Evolutionary conservation across 2,888 invertebrate genomes (phyloP), one percentile per base, ranked within the genome.

Genomic region (Monochamus alternatus): DNA sequence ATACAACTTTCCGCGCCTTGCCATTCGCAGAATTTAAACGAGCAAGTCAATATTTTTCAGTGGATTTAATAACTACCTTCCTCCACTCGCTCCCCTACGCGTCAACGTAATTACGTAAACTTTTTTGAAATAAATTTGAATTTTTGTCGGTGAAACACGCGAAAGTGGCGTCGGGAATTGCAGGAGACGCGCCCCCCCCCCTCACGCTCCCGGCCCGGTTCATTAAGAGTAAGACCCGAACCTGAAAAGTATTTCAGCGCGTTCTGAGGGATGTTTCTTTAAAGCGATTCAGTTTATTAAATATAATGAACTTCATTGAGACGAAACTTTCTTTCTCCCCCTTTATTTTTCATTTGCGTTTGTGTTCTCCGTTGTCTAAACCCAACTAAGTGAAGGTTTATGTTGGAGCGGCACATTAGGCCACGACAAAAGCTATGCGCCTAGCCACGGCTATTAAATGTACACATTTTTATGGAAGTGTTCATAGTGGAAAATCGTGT

Each of bases 261-360:
- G 63, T 51, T 51, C 59, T 60, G 52, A 38, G 38, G 38, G 38
- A 5, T 38, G 38, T 76, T 76, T 65, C 65, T 59, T 62, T 14
- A 60, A 76, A 80, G 74, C n/a, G 74, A 22, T 70, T 81, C 74
- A 77, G 80, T 81, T 81, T 81, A 81, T 81, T 81, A 81, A 81
- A 81, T 79, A 78, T 81, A 81, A 81, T 77, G 79, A 81, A 80
- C 74, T 81, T 81, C 80, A 78, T 79, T 73, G 80, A 81, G 65
- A 74, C 78, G 75, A 81, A 79, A 78, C 52, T 75, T 80, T 32
- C 75, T 51, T 69, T 66, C 73, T 75, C 75, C 69, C 73, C 73
- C 68, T 79, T 78, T 74, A 78, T 77, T 79, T 78, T 76, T 77
- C 78, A 76, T 79, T 79, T 77, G 75, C 74, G 78, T 80, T 76